Percentiles rank a stretch among this genome's conserved stretches.
Evolutionary conservation across 2,888 invertebrate species (phyloP).

Genomic region (Agrypnus murinus): DNA sequence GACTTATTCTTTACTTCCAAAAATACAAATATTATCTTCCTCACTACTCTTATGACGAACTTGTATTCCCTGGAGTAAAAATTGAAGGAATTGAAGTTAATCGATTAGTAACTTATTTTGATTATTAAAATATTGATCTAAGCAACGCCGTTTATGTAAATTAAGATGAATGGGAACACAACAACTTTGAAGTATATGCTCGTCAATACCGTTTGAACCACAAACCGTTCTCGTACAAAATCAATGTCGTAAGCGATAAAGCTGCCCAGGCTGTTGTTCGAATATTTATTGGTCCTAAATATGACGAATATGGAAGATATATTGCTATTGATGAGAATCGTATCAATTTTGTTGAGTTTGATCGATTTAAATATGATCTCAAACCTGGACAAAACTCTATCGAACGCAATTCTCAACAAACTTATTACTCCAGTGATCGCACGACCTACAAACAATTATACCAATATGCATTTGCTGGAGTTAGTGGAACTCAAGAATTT

Average conservation of each 20-base stretch:
- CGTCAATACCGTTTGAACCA: too few species aligned
- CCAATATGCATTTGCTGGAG: conserved; percentile 76
- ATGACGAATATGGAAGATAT: conserved; percentile 74
- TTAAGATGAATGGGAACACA: conserved; percentile 70
- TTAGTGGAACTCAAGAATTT: conserved; percentile 72
- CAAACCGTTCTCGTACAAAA: conserved; percentile 78
- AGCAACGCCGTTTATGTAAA: conserved; percentile 73
- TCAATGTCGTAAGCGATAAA: conserved; percentile 77
- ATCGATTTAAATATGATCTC: conserved; percentile 76
- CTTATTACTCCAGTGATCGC: conserved; percentile 78
- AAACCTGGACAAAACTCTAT: conserved; percentile 80
- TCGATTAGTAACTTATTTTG: conserved; percentile 81
- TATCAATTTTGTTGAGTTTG: conserved; percentile 77
- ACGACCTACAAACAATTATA: conserved; percentile 78
- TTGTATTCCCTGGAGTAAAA: conserved; percentile 76
- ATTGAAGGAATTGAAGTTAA: conserved; percentile 79
- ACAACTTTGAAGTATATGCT: too few species aligned
- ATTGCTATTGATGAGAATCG: conserved; percentile 75
- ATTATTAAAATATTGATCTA: conserved; percentile 78
- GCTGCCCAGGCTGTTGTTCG: conserved; percentile 76
- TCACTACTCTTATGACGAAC: conserved; percentile 77
- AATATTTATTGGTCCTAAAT: conserved; percentile 82
- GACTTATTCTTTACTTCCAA: too few species aligned
- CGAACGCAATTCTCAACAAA: conserved; percentile 80
- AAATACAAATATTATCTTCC: conserved; percentile 76